These are phyloP conservation scores for Paraplagusia blochii DNA, from an alignment of 2,113 vertebrate genomes.

Conservation along the genomic window DNA sequence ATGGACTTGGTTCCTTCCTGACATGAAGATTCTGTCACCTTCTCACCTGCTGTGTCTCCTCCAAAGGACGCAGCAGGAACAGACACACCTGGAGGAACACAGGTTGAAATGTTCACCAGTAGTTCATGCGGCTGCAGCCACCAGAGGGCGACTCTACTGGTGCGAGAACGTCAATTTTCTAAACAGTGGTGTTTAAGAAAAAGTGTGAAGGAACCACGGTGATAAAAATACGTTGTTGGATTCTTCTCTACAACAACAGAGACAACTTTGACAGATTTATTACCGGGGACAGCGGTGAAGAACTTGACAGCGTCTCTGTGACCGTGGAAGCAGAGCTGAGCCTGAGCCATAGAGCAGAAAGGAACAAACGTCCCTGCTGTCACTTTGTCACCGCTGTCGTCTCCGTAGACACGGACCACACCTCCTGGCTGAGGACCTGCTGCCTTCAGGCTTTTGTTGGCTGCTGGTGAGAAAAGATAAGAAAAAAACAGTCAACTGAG, in stretches of 20 bases:
- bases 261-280: not conserved
- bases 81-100: constrained; percentile 80
- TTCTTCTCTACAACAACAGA: too few species aligned
- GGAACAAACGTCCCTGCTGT: constrained; percentile 92
- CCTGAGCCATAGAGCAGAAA: constrained; percentile 96
- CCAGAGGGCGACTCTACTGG: too few species aligned
- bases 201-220: too few species aligned
- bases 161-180: too few species aligned
- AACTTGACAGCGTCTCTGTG: constrained; percentile 97
- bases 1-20: constrained; percentile 81
- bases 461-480: constrained; percentile 57
- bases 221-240: too few species aligned
- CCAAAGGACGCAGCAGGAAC: constrained; percentile 67
- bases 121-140: too few species aligned
- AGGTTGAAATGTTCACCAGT: too few species aligned
- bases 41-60: constrained; percentile 65
- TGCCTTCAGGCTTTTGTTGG: constrained; percentile 81
- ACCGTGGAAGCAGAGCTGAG: constrained; percentile 96
- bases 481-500: constrained; percentile 21
- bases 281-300: constrained; percentile 96
- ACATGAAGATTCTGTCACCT: constrained; percentile 73
- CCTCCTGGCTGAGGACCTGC: constrained; percentile 82
- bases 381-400: constrained; percentile 94
- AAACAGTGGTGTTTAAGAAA: too few species aligned
- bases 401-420: constrained; percentile 89